Conservation (phyloP, 37 sponge, comb jelly and placozoan genomes). For the Tethya wilhelma region DNA sequence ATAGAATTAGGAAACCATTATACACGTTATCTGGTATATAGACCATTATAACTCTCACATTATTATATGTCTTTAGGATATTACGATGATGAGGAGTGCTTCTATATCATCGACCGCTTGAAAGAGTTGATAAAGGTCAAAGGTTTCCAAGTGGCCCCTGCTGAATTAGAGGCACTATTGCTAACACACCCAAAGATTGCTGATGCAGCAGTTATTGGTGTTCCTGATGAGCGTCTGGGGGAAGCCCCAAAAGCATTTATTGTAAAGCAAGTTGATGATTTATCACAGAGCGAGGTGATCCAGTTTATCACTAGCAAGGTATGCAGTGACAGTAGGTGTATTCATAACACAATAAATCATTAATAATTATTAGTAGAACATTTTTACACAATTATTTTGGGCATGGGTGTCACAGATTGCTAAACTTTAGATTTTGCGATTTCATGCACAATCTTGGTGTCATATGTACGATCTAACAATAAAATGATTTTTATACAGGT, state of each 20-base stretch:
- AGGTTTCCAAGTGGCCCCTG: slow-evolving; percentile 91
- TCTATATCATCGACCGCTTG: slow-evolving; percentile 88
- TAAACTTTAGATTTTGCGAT: too few relatives aligned
- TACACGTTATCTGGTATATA: too few relatives aligned
- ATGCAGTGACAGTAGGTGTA: too few relatives aligned
- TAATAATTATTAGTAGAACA: too few relatives aligned
- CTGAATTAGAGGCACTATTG: slow-evolving; percentile 87
- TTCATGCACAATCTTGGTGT: too few relatives aligned
- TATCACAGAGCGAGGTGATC: slow-evolving; percentile 64
- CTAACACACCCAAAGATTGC: slow-evolving; percentile 77
- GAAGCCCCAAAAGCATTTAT: slow-evolving; percentile 92
- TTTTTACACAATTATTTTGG: not conserved
- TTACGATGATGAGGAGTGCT: slow-evolving; percentile 76
- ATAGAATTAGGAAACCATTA: too few relatives aligned
- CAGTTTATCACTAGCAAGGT: slow-evolving; percentile 58
- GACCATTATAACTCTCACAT: too few relatives aligned
- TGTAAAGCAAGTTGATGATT: slow-evolving; percentile 52
- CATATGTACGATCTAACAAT: too few relatives aligned
- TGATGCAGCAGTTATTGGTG: slow-evolving; percentile 88
- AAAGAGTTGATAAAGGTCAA: slow-evolving; percentile 96
- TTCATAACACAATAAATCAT: too few relatives aligned
- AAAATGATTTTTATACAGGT: too few relatives aligned
- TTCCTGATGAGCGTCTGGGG: slow-evolving; percentile 82
- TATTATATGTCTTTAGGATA: slow-evolving; percentile 81
- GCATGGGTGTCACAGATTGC: slow-evolving; percentile 13